Conservation (phyloP, 2,113 vertebrate genomes). For the Vidua chalybeata region DNA sequence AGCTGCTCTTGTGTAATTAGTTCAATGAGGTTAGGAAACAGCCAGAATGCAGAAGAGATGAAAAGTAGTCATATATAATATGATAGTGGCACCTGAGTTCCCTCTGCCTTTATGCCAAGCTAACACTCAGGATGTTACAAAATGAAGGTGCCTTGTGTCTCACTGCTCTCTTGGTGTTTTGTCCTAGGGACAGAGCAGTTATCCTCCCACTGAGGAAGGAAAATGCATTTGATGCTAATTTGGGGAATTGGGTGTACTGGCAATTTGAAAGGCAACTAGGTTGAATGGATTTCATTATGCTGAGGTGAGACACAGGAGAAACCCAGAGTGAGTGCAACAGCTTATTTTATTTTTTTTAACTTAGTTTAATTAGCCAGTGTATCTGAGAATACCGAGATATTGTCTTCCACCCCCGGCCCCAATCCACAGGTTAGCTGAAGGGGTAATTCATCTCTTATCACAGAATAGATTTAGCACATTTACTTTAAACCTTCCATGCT, state of each 20-base stretch:
- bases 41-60: background rate
- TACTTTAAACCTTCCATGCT: background rate
- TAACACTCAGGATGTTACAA: background rate
- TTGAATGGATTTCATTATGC: background rate
- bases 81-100: background rate
- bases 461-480: background rate
- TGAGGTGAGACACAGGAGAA: background rate
- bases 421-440: background rate
- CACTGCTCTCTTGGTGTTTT: background rate
- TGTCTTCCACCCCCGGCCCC: background rate
- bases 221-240: background rate
- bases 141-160: background rate
- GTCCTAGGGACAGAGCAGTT: background rate
- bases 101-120: background rate
- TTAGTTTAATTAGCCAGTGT: background rate
- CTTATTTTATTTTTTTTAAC: background rate
- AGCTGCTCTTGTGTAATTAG: conserved; percentile 24
- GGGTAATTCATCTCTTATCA: background rate
- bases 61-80: background rate
- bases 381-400: background rate
- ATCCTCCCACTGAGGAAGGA: background rate
- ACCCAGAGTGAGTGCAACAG: background rate
- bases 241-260: background rate
- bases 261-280: background rate
- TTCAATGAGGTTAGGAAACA: conserved; percentile 24